Base-by-base conservation (phyloP, 2,113 vertebrate species). In the Oryzias celebensis region DNA sequence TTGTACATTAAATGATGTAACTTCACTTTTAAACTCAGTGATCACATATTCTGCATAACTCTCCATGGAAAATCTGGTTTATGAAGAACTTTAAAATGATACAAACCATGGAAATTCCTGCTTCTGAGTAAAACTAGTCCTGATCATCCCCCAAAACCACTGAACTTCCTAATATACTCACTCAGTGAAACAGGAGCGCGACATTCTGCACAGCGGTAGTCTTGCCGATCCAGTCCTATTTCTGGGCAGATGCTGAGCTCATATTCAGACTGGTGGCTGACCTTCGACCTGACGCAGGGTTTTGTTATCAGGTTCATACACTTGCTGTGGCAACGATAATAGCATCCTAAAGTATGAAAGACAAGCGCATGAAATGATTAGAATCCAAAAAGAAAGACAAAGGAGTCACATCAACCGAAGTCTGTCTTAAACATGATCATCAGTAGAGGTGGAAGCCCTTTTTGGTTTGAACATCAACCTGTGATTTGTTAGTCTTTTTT, bases 181-280 rank as follows among this genome's bases (percentile, higher is more conserved):
- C 97, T 90, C 62, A 99, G 88, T 14, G 96, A 97, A 83, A 98
- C 90, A 15, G 95, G 95, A 0, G 93, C 80, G 0, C 96, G 93
- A 82, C 97, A 98, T 76, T 99, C 97, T 0, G 95, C 94, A 20
- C 97, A 99, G 50, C 97, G 93, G 72, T 98, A 99, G 81, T 98
- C 97, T 78, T 99, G 97, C 62, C 93, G 94, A 90, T 99, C 96
- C 66, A 99, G 86, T 31, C 97, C 97, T 0, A 92, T 90, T 89
- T 99, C 96, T 0, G 97, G 96, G 70, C 97, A 99, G 88, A 99
- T 99, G 89, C 85, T 97, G 72, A 99, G 93, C 85, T 98, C 94
- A 0, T 98, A 99, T 82, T 95, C 96, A 0, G 97, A 95, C 78
- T 96, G 97, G 73, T 99, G 97, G 87, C 97, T 99, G 84, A 99